Evolutionary conservation across 2,888 invertebrate genomes (phyloP), one percentile per base, ranked within the genome.

Genomic region (Anoplius nigerrimus): DNA sequence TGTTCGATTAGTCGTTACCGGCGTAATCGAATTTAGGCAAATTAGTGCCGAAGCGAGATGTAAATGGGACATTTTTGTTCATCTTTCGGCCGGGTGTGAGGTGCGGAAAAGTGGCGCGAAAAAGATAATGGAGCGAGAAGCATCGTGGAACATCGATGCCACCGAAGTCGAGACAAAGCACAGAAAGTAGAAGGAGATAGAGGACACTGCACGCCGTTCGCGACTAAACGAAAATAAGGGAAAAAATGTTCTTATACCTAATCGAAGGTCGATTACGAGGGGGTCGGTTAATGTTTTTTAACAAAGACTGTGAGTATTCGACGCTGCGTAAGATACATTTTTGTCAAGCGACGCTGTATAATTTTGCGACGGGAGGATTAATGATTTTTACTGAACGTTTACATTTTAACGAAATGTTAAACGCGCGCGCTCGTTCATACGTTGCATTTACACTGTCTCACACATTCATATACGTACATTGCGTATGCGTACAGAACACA

Each of bases 1-100:
- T 73, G 71, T 79, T 73, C 69, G 61, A 72, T 86, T 86, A 86
- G 81, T 72, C 77, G 82, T 83, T 87, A 87, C 11, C 34, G n/a
- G 34, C 8, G 84, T 79, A 73, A 73, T 81, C 78, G 77, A 61
- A n/a, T n/a, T 58, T 66, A 71, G 71, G 64, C 65, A 66, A 74
- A 34, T 8, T 20, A 18, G 18, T 34, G 11, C 16, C 18, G 1
- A 16, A 55, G n/a, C 34, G 34, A 34, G 34, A 11, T 1, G 34
- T 13, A 34, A 11, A 34, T 13, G 34, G 34, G 34, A n/a, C 34
- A 34, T 34, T 34, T 34, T 34, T 34, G 34, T 34, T 34, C 2
- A 24, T 24, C 8, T 5, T 34, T 34, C 8, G 34, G 34, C 27
- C 27, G 34, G 34, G 34, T 11, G 34, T 2, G 34, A 6, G 11